Conservation (phyloP, 2,797 vertebrate species). For the Cossypha dichroa region DNA sequence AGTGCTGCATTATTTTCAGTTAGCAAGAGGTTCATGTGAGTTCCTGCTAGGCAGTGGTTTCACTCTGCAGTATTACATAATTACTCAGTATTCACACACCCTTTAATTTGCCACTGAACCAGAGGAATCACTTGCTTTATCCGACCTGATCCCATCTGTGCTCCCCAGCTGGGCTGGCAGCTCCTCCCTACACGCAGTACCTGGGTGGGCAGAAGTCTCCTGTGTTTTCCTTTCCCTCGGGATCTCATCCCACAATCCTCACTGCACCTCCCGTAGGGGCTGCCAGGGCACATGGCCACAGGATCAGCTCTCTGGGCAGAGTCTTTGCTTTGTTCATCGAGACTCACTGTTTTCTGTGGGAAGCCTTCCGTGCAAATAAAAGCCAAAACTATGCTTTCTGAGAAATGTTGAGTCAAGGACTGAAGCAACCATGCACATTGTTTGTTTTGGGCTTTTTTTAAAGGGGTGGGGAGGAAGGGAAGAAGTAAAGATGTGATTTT, state of each 20-base stretch:
- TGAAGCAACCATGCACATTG: neutral
- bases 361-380: neutral
- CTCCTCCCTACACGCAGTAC: neutral
- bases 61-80: neutral
- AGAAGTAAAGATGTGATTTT: neutral
- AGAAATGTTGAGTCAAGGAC: neutral
- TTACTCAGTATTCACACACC: neutral
- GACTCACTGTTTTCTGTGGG: neutral
- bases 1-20: neutral
- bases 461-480: rapidly evolving
- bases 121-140: neutral
- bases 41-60: neutral
- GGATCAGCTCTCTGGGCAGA: rapidly evolving
- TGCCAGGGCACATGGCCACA: rapidly evolving
- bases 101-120: neutral
- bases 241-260: neutral
- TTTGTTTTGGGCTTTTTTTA: neutral
- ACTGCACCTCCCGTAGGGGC: rapidly evolving
- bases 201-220: neutral
- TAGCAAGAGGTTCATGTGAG: neutral
- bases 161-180: neutral
- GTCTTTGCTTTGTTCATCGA: neutral
- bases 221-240: neutral
- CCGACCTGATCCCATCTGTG: neutral
- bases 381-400: neutral